Conservation (phyloP, 2,797 vertebrate species). For the Rhabdomys pumilio region DNA sequence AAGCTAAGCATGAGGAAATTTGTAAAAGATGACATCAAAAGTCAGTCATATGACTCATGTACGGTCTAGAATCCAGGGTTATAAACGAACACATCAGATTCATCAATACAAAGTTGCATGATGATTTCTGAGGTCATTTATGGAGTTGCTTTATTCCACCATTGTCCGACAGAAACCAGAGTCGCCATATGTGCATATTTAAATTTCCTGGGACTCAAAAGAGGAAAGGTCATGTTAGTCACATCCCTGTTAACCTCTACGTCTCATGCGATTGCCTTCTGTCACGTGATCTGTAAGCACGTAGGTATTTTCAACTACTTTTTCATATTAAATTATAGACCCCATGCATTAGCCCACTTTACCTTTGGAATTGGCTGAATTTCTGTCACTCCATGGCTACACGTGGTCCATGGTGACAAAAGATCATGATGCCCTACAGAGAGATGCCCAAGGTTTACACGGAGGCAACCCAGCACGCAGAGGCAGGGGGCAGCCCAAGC, state of each 20-base stretch:
- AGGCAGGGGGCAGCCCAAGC: not conserved
- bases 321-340: not conserved
- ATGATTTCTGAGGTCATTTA: not conserved
- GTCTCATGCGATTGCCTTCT: not conserved
- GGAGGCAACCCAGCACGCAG: not conserved
- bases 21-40: not conserved
- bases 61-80: not conserved
- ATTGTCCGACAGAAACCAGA: not conserved
- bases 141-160: not conserved
- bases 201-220: not conserved
- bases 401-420: not conserved
- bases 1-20: not conserved
- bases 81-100: not conserved
- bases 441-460: not conserved
- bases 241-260: not conserved
- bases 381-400: rapidly evolving
- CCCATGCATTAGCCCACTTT: too few species aligned
- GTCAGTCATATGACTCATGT: not conserved
- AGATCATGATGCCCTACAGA: not conserved
- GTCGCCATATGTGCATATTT: not conserved
- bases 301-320: not conserved
- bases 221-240: not conserved
- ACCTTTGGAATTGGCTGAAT: not conserved
- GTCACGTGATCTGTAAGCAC: not conserved
- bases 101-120: not conserved